Evolutionary conservation across 2,797 vertebrate genomes (phyloP).

Genomic region (Sardinella longiceps): DNA sequence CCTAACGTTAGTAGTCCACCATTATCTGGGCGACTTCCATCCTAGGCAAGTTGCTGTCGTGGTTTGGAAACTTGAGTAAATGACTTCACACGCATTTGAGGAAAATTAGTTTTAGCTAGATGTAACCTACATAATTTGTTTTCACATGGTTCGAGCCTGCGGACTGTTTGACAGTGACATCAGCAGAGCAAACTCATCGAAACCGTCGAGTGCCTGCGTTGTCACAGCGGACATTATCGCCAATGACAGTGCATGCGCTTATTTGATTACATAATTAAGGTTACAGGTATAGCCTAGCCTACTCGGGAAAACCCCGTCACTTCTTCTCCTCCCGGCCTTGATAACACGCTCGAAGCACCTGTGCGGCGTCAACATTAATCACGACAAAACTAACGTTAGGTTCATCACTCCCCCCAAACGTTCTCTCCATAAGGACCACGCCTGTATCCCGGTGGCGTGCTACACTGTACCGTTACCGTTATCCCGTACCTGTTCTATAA

Average conservation of each 20-base stretch:
- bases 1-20: no score
- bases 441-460: slow-evolving; percentile 60
- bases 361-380: slow-evolving; percentile 11
- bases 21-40: background rate
- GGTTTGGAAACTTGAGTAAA: background rate
- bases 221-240: background rate
- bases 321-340: background rate
- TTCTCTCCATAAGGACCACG: slow-evolving; percentile 57
- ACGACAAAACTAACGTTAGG: background rate
- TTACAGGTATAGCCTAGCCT: background rate
- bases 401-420: background rate
- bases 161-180: background rate
- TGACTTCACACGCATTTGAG: background rate
- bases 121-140: background rate
- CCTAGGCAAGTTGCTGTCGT: background rate
- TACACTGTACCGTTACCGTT: slow-evolving; percentile 53
- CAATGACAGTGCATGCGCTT: slow-evolving; percentile 19
- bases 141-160: background rate
- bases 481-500: slow-evolving; percentile 43
- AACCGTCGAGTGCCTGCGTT: background rate
- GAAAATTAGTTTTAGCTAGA: background rate
- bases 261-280: slow-evolving; percentile 27
- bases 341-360: background rate
- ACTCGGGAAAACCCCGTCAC: background rate
- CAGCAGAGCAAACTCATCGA: background rate